Percentiles rank a stretch among this genome's conserved stretches.
These are phyloP conservation scores for Galerucella nymphaeae DNA, from an alignment of 2,888 invertebrate species.

Conservation along the genomic window DNA sequence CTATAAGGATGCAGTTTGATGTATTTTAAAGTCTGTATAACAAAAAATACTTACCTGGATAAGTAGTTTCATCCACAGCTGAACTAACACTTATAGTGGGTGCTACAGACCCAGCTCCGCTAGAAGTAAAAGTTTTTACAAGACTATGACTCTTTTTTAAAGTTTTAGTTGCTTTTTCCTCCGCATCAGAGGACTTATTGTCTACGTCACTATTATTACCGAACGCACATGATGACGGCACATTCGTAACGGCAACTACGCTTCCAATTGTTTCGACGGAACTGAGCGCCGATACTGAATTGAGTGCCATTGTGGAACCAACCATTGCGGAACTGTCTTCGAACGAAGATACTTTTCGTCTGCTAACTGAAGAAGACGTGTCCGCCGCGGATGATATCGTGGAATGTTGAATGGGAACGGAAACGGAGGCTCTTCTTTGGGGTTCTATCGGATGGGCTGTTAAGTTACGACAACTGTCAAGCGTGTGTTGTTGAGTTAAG, in stretches of 20 bases:
- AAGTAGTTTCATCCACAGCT: conserved; percentile 71
- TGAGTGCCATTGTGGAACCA: conserved; percentile 49
- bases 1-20: background rate
- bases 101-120: conserved; percentile 60
- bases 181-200: conserved; percentile 55
- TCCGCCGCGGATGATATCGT: conserved; percentile 32
- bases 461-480: conserved; percentile 69
- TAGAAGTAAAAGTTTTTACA: conserved; percentile 63
- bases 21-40: background rate
- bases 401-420: conserved; percentile 65
- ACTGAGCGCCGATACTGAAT: conserved; percentile 43
- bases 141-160: conserved; percentile 62
- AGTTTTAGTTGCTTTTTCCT: conserved; percentile 54
- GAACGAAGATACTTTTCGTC: conserved; percentile 65
- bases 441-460: conserved; percentile 60
- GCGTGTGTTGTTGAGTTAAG: conserved; percentile 75
- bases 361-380: conserved; percentile 56
- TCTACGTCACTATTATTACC: conserved; percentile 59
- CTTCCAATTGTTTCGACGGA: conserved; percentile 17
- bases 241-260: conserved; percentile 9
- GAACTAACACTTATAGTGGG: conserved; percentile 80
- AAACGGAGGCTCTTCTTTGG: conserved; percentile 63
- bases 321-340: conserved; percentile 62
- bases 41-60: conserved; percentile 35
- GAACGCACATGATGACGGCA: conserved; percentile 39